These are phyloP conservation scores for Conchocele bisecta DNA, from an alignment of 2,888 invertebrate species.

Conservation along the genomic window DNA sequence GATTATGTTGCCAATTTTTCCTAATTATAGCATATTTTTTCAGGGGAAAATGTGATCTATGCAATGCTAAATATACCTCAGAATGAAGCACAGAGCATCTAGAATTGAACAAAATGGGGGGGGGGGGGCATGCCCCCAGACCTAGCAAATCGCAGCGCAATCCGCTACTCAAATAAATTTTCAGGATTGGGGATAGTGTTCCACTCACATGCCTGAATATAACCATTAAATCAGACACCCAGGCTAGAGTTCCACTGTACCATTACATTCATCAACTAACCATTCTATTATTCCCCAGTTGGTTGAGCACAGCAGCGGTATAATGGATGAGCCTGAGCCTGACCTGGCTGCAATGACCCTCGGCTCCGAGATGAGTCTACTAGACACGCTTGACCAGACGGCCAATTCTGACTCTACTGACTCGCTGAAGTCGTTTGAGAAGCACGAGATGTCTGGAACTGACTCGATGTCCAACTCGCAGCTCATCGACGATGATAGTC, in stretches of 20 bases:
- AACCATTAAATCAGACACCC: no score
- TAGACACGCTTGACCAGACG: conserved; percentile 52
- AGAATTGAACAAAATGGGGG: no score
- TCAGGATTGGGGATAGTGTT: no score
- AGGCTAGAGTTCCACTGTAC: not conserved
- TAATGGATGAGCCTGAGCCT: conserved; percentile 61
- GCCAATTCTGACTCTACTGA: conserved; percentile 51
- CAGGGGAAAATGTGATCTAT: no score
- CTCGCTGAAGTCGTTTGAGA: conserved; percentile 65
- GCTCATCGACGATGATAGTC: conserved; percentile 35
- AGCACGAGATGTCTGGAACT: conserved; percentile 57
- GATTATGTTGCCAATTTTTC: no score
- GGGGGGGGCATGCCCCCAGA: no score
- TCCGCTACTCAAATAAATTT: no score
- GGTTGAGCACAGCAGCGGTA: conserved; percentile 58
- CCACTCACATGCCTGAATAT: no score
- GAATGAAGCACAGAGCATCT: no score
- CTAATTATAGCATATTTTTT: no score
- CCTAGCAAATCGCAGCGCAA: no score
- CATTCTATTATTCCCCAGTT: conserved; percentile 39
- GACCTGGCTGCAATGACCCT: conserved; percentile 61
- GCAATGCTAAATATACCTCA: no score
- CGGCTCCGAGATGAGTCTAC: conserved; percentile 58
- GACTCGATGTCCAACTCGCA: conserved; percentile 29
- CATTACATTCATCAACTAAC: not conserved